Base-by-base conservation (phyloP, 1,140 invertebrate species). In the Sycophila sp. region DNA sequence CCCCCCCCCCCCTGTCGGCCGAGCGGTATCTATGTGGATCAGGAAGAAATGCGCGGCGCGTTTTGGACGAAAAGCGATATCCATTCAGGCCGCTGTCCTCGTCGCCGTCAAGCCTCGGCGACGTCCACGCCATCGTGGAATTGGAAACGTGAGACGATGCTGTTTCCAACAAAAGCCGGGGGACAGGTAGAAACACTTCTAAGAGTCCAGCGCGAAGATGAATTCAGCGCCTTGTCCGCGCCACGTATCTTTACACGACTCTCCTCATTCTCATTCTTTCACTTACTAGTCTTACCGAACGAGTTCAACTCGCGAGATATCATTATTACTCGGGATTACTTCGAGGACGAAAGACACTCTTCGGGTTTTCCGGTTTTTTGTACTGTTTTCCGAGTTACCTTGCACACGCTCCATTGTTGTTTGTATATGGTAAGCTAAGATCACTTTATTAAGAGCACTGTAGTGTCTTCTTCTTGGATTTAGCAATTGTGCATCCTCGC, bases 181-280 rank as follows among this genome's bases (percentile, higher is more conserved):
- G 47, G 71, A 80, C 80, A 83, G 82, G 81, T 81, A 83, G 75
- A 80, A 81, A 83, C 80, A 82, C 81, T 81, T 76, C 71, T 67
- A n/a, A 59, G 73, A 76, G 73, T 78, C 71, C 71, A 76, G 74
- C 77, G 72, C 73, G 69, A 45, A 70, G 59, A 64, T 55, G 49
- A 30, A 70, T 64, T 56, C 38, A 56, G n/a, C 47, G 49, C 26
- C 64, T 10, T 53, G 8, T 67, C 36, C 24, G n/a, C n/a, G 22
- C 28, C 45, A 51, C 56, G 24, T 45, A 22, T 64, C 58, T 56
- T 63, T 51, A 60, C 66, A 53, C 45, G 7, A 51, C 17, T 38
- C 66, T n/a, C 17, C n/a, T 47, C 55, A 30, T 45, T n/a, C 22
- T 40, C 51, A 26, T 60, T 47, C 34, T 62, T 30, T n/a, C 15